phyloP scores from a whole-genome alignment of 2,797 vertebrate species.

The Propithecus deckenii region DNA sequence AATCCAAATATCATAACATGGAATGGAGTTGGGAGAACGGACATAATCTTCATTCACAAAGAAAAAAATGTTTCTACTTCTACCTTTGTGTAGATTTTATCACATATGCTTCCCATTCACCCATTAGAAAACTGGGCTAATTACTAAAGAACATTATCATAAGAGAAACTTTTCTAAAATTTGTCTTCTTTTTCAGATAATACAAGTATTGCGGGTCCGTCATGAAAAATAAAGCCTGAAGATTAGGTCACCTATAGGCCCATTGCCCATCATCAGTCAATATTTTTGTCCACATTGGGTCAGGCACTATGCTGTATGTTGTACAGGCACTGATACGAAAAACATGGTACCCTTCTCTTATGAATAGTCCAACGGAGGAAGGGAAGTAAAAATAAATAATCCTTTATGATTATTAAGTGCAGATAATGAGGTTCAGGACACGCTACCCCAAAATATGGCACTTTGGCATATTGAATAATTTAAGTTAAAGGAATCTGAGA shows the following conservation, averaged over 20 bases:
- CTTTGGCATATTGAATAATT: not conserved
- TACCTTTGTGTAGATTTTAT: not conserved
- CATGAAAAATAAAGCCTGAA: not conserved
- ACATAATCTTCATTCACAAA: not conserved
- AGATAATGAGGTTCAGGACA: not conserved
- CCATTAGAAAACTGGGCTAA: not conserved
- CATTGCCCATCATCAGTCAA: not conserved
- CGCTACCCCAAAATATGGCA: not conserved
- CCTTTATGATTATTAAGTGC: not conserved
- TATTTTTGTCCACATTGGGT: not conserved
- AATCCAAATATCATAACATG: not conserved
- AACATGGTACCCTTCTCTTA: not conserved
- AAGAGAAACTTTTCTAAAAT: not conserved
- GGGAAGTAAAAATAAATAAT: not conserved
- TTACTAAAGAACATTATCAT: not conserved
- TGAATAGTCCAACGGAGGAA: not conserved
- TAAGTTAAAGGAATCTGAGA: not conserved
- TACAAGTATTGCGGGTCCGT: not conserved
- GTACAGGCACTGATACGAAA: not conserved
- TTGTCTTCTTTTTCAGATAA: not conserved
- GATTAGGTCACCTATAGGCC: not conserved
- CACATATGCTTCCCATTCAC: not conserved
- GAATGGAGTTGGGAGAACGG: not conserved
- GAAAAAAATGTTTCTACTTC: not conserved
- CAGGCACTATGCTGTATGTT: not conserved